phyloP scores from a whole-genome alignment of 1,140 invertebrate species.

The Musca domestica region DNA sequence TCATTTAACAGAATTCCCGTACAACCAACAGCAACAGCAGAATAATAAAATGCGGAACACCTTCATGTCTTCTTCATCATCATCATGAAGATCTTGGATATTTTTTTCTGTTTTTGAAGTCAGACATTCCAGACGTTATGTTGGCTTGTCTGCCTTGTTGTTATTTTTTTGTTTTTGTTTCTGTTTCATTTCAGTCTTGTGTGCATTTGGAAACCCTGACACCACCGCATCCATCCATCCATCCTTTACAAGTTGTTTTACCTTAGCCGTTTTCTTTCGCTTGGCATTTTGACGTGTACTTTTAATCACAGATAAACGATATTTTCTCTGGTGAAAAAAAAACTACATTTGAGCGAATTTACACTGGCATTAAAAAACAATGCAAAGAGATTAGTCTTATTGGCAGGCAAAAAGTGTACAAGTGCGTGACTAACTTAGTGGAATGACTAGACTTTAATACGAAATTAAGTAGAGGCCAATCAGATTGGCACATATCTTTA shows the following conservation, averaged over 20 bases:
- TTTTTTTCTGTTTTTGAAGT: too few species aligned
- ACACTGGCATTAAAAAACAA: slow-evolving; percentile 25
- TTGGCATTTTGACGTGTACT: slow-evolving; percentile 25
- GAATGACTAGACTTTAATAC: too few species aligned
- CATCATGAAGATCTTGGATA: not conserved
- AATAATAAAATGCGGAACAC: not conserved
- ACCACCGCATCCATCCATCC: too few species aligned
- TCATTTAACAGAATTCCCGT: slow-evolving; percentile 38
- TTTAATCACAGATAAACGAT: slow-evolving; percentile 54
- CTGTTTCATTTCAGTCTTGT: too few species aligned
- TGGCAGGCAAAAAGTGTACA: too few species aligned
- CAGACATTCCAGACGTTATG: too few species aligned
- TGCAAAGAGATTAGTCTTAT: too few species aligned
- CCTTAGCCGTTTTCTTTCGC: too few species aligned
- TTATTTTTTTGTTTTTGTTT: not conserved
- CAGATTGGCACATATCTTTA: not conserved
- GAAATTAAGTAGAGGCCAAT: not conserved
- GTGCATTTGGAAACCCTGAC: not conserved
- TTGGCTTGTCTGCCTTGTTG: not conserved
- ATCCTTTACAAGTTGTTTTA: too few species aligned
- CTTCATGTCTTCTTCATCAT: not conserved
- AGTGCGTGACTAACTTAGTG: too few species aligned
- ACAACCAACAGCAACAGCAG: not conserved
- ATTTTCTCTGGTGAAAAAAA: slow-evolving; percentile 51
- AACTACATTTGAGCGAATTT: slow-evolving; percentile 53